These are phyloP conservation scores for Triplophysa bombifrons DNA, from an alignment of 2,797 vertebrate species.

Conservation along the genomic window DNA sequence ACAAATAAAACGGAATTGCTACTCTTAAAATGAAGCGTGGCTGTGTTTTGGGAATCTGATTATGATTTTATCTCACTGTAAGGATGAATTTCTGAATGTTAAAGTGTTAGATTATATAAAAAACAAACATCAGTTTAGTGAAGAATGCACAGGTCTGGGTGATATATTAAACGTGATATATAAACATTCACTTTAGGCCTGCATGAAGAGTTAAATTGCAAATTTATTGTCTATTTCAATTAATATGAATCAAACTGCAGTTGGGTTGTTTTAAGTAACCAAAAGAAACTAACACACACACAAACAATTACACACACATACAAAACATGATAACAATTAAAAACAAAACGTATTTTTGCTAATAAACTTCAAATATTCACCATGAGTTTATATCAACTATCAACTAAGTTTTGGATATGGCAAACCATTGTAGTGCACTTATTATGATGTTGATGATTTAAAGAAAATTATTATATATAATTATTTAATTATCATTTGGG, in stretches of 20 bases:
- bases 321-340: no score
- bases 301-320: no score
- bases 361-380: not conserved
- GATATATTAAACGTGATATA: not conserved
- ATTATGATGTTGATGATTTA: not conserved
- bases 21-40: conserved; percentile 64
- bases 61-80: conserved; percentile 10
- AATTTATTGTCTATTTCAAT: no score
- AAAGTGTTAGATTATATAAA: not conserved
- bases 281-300: no score
- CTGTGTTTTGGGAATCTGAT: conserved; percentile 44
- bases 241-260: no score
- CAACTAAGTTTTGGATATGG: not conserved
- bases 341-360: no score
- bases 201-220: no score
- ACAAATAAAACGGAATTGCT: conserved; percentile 73
- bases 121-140: conserved; percentile 5
- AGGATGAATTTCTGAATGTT: not conserved
- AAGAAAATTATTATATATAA: no score
- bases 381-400: not conserved
- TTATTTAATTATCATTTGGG: no score
- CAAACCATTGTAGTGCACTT: not conserved
- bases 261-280: no score
- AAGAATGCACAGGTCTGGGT: not conserved
- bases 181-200: no score